phyloP scores from a whole-genome alignment of 2,888 invertebrate genomes.

The Leptothorax acervorum region DNA sequence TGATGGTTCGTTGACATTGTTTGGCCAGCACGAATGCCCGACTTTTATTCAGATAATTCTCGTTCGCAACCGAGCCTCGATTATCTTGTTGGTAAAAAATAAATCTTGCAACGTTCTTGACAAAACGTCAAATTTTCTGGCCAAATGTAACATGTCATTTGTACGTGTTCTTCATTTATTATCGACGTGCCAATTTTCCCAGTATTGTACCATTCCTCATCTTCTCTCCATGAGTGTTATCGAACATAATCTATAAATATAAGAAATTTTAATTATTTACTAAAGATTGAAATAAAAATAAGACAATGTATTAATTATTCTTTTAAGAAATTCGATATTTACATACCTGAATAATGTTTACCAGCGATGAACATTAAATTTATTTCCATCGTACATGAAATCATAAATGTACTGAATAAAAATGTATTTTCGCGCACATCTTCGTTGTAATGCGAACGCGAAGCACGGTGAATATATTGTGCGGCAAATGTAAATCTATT shows the following conservation, averaged over 20 bases:
- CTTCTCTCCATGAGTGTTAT: constrained; percentile 75
- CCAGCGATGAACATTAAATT: too few relatives aligned
- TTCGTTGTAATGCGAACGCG: too few relatives aligned
- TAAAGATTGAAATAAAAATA: not conserved
- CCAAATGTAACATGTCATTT: constrained; percentile 76
- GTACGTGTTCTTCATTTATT: constrained; percentile 70
- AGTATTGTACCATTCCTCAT: constrained; percentile 76
- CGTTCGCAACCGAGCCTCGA: constrained; percentile 82
- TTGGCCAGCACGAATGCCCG: constrained; percentile 64
- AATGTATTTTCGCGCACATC: too few relatives aligned
- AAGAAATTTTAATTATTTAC: not conserved
- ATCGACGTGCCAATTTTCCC: constrained; percentile 81
- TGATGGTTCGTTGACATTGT: constrained; percentile 70
- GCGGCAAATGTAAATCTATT: too few relatives aligned
- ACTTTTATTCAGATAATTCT: constrained; percentile 71
- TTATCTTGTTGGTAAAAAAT: constrained; percentile 85
- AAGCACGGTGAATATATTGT: too few relatives aligned
- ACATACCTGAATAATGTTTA: constrained; percentile 88
- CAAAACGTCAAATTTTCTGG: constrained; percentile 70
- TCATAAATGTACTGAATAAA: too few relatives aligned
- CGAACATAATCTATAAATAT: constrained; percentile 77
- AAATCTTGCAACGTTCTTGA: constrained; percentile 82
- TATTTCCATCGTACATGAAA: too few relatives aligned
- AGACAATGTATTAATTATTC: not conserved
- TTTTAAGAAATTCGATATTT: not conserved